Conservation (phyloP, 2,113 vertebrate genomes). For the Osmerus mordax region DNA sequence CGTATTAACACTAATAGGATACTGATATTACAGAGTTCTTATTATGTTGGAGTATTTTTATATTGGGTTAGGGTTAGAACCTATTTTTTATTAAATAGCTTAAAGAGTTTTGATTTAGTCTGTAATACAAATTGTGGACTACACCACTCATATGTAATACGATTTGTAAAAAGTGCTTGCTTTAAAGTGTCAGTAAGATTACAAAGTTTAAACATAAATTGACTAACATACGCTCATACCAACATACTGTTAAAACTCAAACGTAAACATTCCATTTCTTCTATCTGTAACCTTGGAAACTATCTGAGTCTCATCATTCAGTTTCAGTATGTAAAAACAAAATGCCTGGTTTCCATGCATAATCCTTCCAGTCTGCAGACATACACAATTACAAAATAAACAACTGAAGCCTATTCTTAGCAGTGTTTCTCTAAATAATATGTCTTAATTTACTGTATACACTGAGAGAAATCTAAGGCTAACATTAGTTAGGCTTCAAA, state of each 20-base stretch:
- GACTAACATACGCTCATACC: too few relatives aligned
- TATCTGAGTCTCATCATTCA: conserved; percentile 25
- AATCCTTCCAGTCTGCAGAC: conserved; percentile 51
- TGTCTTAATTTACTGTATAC: conserved; percentile 36
- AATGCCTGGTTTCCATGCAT: conserved; percentile 24
- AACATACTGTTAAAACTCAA: too few relatives aligned
- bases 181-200: conserved; percentile 59
- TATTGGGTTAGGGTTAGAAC: neutral
- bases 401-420: conserved; percentile 25
- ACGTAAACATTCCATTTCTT: neutral
- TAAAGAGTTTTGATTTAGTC: conserved; percentile 35
- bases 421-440: conserved; percentile 15
- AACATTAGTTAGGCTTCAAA: conserved; percentile 17
- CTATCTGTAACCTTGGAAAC: neutral
- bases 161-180: conserved; percentile 59
- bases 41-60: neutral
- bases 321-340: conserved; percentile 19
- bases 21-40: too few relatives aligned
- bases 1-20: too few relatives aligned
- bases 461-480: conserved; percentile 25
- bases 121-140: conserved; percentile 46
- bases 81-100: conserved; percentile 33
- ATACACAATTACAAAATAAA: conserved; percentile 37
- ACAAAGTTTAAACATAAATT: conserved; percentile 37
- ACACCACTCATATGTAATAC: conserved; percentile 38